These are phyloP conservation scores for Archilochus colubris DNA, from an alignment of 2,113 vertebrate genomes.

Conservation along the genomic window DNA sequence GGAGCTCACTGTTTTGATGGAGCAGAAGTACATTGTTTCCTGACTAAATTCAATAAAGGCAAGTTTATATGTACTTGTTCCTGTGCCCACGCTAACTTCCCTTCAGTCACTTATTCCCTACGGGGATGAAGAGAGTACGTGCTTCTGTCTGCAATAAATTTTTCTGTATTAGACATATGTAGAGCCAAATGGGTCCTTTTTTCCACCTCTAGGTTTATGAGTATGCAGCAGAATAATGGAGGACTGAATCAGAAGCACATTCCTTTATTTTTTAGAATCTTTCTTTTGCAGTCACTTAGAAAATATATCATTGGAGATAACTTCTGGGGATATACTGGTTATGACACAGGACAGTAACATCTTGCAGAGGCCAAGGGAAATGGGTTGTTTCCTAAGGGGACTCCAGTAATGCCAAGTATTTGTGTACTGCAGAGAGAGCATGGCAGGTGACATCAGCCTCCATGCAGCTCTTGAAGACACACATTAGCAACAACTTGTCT, in stretches of 20 bases:
- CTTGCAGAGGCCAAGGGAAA: not conserved
- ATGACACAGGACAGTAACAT: not conserved
- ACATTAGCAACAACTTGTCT: not conserved
- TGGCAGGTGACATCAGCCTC: not conserved
- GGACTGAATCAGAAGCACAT: not conserved
- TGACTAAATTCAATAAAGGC: not conserved
- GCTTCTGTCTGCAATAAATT: not conserved
- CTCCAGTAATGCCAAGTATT: not conserved
- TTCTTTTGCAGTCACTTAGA: not conserved
- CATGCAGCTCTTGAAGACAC: not conserved
- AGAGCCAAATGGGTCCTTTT: not conserved
- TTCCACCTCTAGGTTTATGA: not conserved
- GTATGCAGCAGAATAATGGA: not conserved
- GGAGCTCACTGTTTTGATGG: not conserved
- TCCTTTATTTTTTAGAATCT: not conserved
- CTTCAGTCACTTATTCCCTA: not conserved
- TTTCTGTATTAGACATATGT: not conserved
- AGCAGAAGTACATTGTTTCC: not conserved
- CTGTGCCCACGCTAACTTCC: not conserved
- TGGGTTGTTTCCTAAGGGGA: not conserved
- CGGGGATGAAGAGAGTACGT: not conserved
- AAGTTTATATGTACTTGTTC: not conserved
- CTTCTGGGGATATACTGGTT: not conserved
- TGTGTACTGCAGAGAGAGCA: not conserved
- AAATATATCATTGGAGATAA: not conserved